These are phyloP conservation scores for Labeo calbasu DNA, from an alignment of 2,797 vertebrate species.

Conservation along the genomic window DNA sequence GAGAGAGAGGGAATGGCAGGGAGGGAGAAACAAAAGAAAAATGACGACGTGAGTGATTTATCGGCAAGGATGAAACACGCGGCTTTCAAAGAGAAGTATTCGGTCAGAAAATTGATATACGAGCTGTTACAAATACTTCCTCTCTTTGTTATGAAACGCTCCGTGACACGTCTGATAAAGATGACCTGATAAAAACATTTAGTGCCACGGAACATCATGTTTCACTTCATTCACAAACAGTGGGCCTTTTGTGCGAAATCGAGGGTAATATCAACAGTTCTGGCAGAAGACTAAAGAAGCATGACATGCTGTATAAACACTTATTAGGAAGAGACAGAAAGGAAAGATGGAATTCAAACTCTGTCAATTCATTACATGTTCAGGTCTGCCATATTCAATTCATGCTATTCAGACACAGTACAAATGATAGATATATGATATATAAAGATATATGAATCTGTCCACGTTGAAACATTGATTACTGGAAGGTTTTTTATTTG, in stretches of 20 bases:
- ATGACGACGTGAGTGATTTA: slow-evolving; percentile 59
- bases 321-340: slow-evolving; percentile 6
- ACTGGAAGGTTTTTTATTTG: not conserved
- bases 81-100: slow-evolving; percentile 35
- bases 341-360: not conserved
- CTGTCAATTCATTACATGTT: not conserved
- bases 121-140: slow-evolving; percentile 40
- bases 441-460: not conserved
- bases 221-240: slow-evolving; percentile 29
- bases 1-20: not conserved
- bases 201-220: slow-evolving; percentile 27
- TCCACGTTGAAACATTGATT: not conserved
- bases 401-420: no score
- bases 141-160: slow-evolving; percentile 29
- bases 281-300: not conserved
- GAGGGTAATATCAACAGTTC: slow-evolving; percentile 1
- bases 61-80: slow-evolving; percentile 53
- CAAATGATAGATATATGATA: not conserved
- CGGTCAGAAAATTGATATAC: slow-evolving; percentile 3
- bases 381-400: not conserved
- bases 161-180: slow-evolving; percentile 15
- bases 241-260: slow-evolving; percentile 12
- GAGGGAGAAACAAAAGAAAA: slow-evolving; percentile 38
- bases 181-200: slow-evolving; percentile 46
- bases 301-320: not conserved